Evolutionary conservation across 2,888 invertebrate genomes (phyloP), one percentile per base, ranked within the genome.

Genomic region (Itoplectis maculator): DNA sequence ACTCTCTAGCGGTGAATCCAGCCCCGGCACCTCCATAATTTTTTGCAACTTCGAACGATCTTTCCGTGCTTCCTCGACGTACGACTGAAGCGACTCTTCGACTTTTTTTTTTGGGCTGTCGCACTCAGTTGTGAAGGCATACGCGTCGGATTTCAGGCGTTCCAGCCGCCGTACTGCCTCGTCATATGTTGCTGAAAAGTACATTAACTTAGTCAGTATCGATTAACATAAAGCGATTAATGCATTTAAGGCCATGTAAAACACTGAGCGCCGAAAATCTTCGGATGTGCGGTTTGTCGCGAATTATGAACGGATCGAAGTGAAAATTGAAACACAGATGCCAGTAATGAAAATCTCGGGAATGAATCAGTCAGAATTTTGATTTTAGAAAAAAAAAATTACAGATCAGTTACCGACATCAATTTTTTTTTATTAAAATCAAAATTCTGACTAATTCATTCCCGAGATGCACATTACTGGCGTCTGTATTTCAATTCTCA

Each of bases 91-190:
- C 6, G 40, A 7, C 8, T 49, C 59, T 15, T 63, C 18, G 8
- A 23, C 59, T 40, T 35, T 74, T 63, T 63, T 35, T 49, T 63
- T 35, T 3, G 73, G 63, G 4, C 56, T 42, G 9, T 74, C 73
- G 61, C 63, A 74, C 23, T 11, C 63, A 5, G 63, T 74, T 37
- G 63, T 49, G 13, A 37, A 74, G 23, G 75, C 66, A 45, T 66
- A 68, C 35, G 51, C 75, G 13, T 76, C 56, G 8, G 42, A 18
- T 45, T 29, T 66, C 59, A 68, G 18, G 13, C 35, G 42, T 29
- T 59, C 56, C 11, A 66, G 63, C 15, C 59, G 54, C 13, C 20
- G 47, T 45, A 68, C 56, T 20, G 42, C 75, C 23, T 68, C 66
- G 23, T 76, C 11, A 3, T 59, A 76, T 4, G 75, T 68, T 68